These are phyloP conservation scores for Drosophila seguyi DNA, from an alignment of 1,140 invertebrate species.

Conservation along the genomic window DNA sequence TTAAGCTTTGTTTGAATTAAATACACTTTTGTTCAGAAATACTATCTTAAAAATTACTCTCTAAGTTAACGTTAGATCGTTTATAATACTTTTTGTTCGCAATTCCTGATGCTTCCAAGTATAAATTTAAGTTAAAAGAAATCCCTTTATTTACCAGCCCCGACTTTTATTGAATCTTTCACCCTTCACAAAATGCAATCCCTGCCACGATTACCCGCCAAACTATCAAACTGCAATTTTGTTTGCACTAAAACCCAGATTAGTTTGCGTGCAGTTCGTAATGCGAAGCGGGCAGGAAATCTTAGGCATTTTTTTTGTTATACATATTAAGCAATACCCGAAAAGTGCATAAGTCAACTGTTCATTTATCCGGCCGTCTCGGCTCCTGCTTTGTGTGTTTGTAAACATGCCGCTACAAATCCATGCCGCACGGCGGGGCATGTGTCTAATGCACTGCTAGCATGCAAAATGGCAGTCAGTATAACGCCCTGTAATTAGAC, in stretches of 20 bases:
- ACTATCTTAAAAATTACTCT: too few species aligned
- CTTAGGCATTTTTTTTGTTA: constrained; percentile 14
- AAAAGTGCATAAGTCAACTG: constrained; percentile 47
- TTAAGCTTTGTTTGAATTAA: neutral
- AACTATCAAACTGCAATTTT: constrained; percentile 44
- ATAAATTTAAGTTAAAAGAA: neutral
- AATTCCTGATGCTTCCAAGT: neutral
- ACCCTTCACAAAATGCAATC: constrained; percentile 10
- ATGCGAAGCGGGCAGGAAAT: constrained; percentile 21
- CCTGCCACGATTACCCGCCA: constrained; percentile 33
- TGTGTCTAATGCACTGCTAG: constrained; percentile 66
- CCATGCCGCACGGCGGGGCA: constrained; percentile 49
- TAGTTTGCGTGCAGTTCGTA: constrained; percentile 34
- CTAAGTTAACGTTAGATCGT: too few species aligned
- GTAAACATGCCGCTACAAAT: constrained; percentile 66
- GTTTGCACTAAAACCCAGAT: constrained; percentile 45
- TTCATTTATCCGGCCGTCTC: constrained; percentile 44
- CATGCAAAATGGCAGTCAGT: constrained; percentile 78
- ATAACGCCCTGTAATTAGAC: constrained; percentile 77
- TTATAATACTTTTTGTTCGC: neutral
- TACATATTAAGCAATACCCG: constrained; percentile 25
- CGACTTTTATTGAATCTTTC: neutral
- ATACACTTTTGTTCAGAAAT: neutral
- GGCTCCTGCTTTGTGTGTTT: constrained; percentile 23
- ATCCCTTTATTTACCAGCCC: neutral